phyloP scores from a whole-genome alignment of 2,113 vertebrate genomes.

The Pygoscelis adeliae region DNA sequence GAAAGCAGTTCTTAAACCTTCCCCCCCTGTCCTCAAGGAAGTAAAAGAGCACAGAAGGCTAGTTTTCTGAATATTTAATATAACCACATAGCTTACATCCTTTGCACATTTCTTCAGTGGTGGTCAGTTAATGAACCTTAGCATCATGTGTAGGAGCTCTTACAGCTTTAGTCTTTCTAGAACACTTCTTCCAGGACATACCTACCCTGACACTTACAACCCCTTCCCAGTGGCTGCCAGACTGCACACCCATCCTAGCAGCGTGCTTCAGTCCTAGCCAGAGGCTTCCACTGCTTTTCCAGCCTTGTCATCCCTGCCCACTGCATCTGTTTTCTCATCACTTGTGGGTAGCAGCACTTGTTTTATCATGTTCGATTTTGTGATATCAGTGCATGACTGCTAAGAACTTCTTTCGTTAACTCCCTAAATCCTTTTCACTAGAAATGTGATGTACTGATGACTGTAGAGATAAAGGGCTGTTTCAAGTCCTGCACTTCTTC shows the following conservation, averaged over 20 bases:
- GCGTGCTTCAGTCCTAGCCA: not conserved
- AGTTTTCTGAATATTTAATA: not conserved
- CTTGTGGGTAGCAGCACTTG: conserved; percentile 19
- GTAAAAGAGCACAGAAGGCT: not conserved
- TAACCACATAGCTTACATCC: not conserved
- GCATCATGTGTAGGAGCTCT: not conserved
- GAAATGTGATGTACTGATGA: not conserved
- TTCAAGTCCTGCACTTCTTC: not conserved
- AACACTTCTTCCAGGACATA: not conserved
- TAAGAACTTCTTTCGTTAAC: not conserved
- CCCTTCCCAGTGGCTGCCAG: not conserved
- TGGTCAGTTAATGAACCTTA: not conserved
- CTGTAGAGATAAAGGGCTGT: conserved; percentile 17
- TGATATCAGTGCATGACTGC: not conserved
- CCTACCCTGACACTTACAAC: not conserved
- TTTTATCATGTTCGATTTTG: conserved; percentile 14
- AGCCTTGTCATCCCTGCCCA: conserved; percentile 16
- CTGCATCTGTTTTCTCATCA: conserved; percentile 12
- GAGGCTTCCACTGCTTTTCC: not conserved
- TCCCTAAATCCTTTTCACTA: not conserved
- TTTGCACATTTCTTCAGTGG: not conserved
- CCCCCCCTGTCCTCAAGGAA: not conserved
- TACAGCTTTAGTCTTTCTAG: not conserved
- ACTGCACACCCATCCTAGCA: not conserved
- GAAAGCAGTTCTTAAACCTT: not conserved